Base-by-base conservation (phyloP, 92 coral and sea anemone genomes). In the Palythoa grandis region DNA sequence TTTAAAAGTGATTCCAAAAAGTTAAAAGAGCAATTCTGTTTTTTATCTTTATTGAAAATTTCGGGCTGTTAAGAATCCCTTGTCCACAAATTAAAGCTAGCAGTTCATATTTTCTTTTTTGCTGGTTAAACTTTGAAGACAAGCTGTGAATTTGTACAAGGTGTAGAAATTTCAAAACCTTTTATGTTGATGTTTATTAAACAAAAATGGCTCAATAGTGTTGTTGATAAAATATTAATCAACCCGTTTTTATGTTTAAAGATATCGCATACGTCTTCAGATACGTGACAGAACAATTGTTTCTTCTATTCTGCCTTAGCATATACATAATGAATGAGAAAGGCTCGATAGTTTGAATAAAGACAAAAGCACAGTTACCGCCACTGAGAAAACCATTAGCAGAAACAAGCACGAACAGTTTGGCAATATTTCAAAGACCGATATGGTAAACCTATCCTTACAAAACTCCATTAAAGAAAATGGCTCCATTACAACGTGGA, bases 281-380 rank as follows among this genome's bases (percentile, higher is more conserved):
- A 65, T 66, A 14, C 66, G 12, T 48, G 66, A 25, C 16, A 80
- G 43, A 23, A 80, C 70, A 80, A 80, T 80, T 47, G 85, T 47
- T 43, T 29, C 19, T 16, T 66, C 50, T 0, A 43, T 43, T 43
- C 61, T 68, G 23, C 35, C 61, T 25, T 53, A 47, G 60, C 29
- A 13, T 20, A 80, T 80, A 52, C 74, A 80, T 80, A 65, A 80
- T 80, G n/a, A 50, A 80, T 80, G 72, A 65, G 23, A 48, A n/a
- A 60, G 23, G 22, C 40, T 47, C 24, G 15, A 68, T 65, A 80
- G 74, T 80, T 80, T 80, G 74, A 80, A 66, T 39, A n/a, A 11
- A 80, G 50, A 80, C 85, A 80, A 80, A 66, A 80, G 85, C 85
- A 80, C 85, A 80, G 85, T 66, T 80, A 17, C 63, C 39, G 61